These are phyloP conservation scores for Nomada goodeniana DNA, from an alignment of 2,888 invertebrate species.

Conservation along the genomic window DNA sequence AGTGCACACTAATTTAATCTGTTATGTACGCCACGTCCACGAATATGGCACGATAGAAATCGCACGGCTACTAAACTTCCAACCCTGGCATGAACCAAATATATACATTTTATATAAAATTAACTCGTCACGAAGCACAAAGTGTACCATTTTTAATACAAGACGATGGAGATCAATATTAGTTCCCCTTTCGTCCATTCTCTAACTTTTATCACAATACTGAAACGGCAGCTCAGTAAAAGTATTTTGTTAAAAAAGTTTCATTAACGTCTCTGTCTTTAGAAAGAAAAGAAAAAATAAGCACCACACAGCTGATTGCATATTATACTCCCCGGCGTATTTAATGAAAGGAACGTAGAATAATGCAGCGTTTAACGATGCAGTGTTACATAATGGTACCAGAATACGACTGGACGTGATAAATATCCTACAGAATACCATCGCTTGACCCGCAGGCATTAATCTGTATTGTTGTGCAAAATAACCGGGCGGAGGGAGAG, in stretches of 20 bases:
- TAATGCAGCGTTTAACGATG: conserved; percentile 6
- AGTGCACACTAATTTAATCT: conserved; percentile 30
- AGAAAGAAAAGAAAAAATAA: background rate
- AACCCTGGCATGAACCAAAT: background rate
- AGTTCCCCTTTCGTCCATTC: no score
- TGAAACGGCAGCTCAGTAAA: no score
- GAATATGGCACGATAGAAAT: background rate
- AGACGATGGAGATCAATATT: no score
- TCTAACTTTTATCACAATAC: no score
- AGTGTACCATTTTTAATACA: no score
- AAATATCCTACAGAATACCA: conserved; percentile 9
- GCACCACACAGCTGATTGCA: background rate
- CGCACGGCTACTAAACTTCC: background rate
- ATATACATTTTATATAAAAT: no score
- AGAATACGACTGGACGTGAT: conserved; percentile 1
- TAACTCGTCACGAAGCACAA: no score
- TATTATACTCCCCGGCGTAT: conserved; percentile 10
- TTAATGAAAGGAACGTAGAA: conserved; percentile 2
- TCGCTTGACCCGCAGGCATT: background rate
- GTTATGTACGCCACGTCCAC: background rate
- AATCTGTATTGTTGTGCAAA: conserved; percentile 21
- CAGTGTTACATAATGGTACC: background rate
- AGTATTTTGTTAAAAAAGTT: no score
- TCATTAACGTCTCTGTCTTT: no score
- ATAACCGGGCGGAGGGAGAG: background rate